These are phyloP conservation scores for Orthonevra nobilis DNA, from an alignment of 2,888 invertebrate species.

Conservation along the genomic window DNA sequence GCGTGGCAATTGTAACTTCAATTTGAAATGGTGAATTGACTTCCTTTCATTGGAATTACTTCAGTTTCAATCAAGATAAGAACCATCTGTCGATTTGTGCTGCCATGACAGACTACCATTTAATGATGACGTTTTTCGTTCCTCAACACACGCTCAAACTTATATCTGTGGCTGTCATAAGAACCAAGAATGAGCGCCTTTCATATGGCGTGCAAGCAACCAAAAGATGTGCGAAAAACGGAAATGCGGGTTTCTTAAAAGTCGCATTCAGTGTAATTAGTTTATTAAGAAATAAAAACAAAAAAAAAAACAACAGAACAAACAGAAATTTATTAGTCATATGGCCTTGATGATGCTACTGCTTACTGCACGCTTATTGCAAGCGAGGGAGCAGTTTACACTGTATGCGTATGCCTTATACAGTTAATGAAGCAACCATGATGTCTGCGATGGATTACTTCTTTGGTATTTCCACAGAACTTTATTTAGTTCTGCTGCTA, in stretches of 20 bases:
- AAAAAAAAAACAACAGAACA: slow-evolving; percentile 11
- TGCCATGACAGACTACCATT: slow-evolving; percentile 16
- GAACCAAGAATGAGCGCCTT: slow-evolving; percentile 24
- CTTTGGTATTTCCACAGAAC: slow-evolving; percentile 50
- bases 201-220: slow-evolving; percentile 30
- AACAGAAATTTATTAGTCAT: slow-evolving; percentile 46
- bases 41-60: no score
- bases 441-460: slow-evolving; percentile 55
- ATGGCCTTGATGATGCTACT: slow-evolving; percentile 62
- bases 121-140: slow-evolving; percentile 3
- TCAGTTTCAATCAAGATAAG: slow-evolving; percentile 56
- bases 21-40: no score
- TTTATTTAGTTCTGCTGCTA: slow-evolving; percentile 29
- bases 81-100: slow-evolving; percentile 51
- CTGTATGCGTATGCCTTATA: slow-evolving; percentile 20
- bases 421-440: slow-evolving; percentile 56
- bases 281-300: slow-evolving; percentile 33
- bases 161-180: slow-evolving; percentile 1
- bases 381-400: slow-evolving; percentile 29
- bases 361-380: slow-evolving; percentile 35
- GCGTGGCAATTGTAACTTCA: no score
- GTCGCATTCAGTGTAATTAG: slow-evolving; percentile 58
- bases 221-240: slow-evolving; percentile 64
- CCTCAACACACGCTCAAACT: slow-evolving; percentile 9
- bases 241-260: slow-evolving; percentile 65